A percentile compares a stretch with the other conserved stretches of the same genome.
phyloP scores from a whole-genome alignment of 2,888 invertebrate genomes.

The Heliconius sara region DNA sequence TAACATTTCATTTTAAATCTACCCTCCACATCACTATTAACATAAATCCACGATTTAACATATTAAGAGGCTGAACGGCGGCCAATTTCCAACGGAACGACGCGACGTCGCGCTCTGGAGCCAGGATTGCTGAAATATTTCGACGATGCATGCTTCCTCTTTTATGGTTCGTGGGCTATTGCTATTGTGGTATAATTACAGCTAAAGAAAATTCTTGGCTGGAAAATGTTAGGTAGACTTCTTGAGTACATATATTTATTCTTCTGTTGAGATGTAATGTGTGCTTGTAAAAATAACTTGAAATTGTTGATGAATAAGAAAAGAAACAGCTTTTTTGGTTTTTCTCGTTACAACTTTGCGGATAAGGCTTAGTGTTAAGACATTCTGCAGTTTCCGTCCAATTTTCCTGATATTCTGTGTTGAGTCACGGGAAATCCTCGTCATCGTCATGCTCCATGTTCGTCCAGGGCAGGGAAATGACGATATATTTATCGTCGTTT shows the following conservation, averaged over 20 bases:
- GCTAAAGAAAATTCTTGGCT: not conserved
- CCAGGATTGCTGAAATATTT: constrained; percentile 67
- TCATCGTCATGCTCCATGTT: too few species aligned
- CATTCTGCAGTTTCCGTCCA: too few species aligned
- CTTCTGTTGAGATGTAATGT: not conserved
- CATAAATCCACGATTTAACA: constrained; percentile 59
- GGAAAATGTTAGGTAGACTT: not conserved
- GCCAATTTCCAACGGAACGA: constrained; percentile 64
- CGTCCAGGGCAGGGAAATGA: too few species aligned
- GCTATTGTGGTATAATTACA: constrained; percentile 2
- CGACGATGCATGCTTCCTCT: not conserved
- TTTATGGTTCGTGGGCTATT: constrained; percentile 1
- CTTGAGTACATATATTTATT: not conserved
- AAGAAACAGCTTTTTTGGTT: too few species aligned
- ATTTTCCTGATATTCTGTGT: too few species aligned
- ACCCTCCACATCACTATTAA: constrained; percentile 48
- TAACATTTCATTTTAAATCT: not conserved
- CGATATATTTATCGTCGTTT: too few species aligned
- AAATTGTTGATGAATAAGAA: too few species aligned
- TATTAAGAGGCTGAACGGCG: constrained; percentile 57
- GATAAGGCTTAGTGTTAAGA: too few species aligned
- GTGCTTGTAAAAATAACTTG: too few species aligned
- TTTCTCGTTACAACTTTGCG: too few species aligned
- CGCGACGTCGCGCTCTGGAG: constrained; percentile 55
- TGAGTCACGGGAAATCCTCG: too few species aligned